These are phyloP conservation scores for Aepyceros melampus DNA, from an alignment of 2,113 vertebrate genomes.

Conservation along the genomic window DNA sequence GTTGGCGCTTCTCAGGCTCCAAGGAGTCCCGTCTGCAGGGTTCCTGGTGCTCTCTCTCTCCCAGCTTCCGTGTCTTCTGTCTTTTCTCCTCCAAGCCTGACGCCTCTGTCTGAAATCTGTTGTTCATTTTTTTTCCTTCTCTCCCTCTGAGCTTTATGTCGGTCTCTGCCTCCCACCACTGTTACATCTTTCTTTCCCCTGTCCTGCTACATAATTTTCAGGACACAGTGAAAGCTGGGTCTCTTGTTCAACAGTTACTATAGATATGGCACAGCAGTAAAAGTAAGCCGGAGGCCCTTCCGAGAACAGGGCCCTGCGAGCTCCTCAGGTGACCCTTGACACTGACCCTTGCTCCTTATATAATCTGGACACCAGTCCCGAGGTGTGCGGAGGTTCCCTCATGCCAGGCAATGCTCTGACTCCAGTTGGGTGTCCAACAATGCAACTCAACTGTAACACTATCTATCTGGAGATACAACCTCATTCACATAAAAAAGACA, in stretches of 20 bases:
- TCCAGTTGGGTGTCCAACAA: background rate
- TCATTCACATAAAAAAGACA: background rate
- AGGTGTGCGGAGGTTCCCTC: background rate
- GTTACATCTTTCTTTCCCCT: background rate
- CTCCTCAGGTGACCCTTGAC: background rate
- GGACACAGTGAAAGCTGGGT: too few species aligned
- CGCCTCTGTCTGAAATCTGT: background rate
- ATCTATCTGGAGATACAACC: background rate
- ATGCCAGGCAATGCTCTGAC: background rate
- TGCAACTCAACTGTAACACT: background rate
- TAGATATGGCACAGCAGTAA: background rate
- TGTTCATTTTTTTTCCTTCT: background rate
- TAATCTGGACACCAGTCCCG: background rate
- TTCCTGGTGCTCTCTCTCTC: background rate
- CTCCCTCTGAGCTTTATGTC: background rate
- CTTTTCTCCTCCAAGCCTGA: background rate
- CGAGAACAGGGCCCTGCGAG: background rate
- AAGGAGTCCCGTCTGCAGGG: background rate
- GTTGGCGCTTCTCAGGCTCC: background rate
- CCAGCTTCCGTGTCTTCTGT: rapidly evolving
- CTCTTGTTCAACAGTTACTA: background rate
- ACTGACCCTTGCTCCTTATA: background rate
- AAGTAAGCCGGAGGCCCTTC: background rate
- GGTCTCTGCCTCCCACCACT: too few species aligned
- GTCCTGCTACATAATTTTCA: rapidly evolving